Evolutionary conservation across 2,113 vertebrate genomes (phyloP), one percentile per base, ranked within the genome.

Genomic region (Eonycteris spelaea): DNA sequence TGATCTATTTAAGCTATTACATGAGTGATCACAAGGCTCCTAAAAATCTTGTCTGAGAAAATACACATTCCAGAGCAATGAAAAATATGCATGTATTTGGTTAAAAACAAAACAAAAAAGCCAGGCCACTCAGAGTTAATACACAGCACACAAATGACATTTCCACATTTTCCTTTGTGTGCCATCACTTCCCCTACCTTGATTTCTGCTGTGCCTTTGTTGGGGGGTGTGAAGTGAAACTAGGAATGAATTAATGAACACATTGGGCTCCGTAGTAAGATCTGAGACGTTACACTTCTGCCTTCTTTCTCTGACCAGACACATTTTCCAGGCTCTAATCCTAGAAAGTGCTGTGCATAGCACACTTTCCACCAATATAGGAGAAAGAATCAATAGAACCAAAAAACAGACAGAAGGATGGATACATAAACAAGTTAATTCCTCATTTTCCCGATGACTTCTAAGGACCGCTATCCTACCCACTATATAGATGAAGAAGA

Each of bases 1-100:
- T 48, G 45, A 92, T 93, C 24, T 90, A 30, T 74, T 74, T 48
- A 33, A 89, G 90, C 30, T 93, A n/a, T 61, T 86, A 86, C 38
- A 48, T 35, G 74, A 77, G 18, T 91, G 68, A 92, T 40, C 48
- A 85, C 33, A 78, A 61, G 48, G 22, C 22, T 75, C 45, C 63
- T 79, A 67, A 82, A 96, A 82, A 71, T 83, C 43, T 83, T 78
- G 18, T 78, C 24, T 14, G 26, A 53, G 82, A 83, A 65, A 59
- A 89, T 9, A 85, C 1, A 48, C 38, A 78, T 18, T 94, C 59
- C 57, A 83, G 67, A 75, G 59, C 75, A 87, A 71, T 38, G 78
- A 71, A 87, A 94, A 68, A 51, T 53, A 28, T 13, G 70, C 1
- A 40, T 24, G 33, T 33, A 90, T 55, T 83, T 91, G 35, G 18